A percentile compares a stretch with the other conserved stretches of the same genome.
Conservation (phyloP, 1,140 invertebrate species). For the Tyrophagus putrescentiae region DNA sequence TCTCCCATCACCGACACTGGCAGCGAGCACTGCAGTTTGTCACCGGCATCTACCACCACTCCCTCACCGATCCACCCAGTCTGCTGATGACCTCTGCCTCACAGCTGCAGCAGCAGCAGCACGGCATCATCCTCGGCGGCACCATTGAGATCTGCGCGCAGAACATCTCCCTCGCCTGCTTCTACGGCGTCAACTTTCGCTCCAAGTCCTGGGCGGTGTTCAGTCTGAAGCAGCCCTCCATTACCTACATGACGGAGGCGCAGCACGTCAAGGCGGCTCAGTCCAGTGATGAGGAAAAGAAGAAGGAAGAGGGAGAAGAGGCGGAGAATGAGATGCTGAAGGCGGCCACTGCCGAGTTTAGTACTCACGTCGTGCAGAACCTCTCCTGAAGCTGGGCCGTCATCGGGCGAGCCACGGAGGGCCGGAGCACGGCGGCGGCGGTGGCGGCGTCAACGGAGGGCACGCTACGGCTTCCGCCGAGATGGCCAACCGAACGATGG, state of each 20-base stretch:
- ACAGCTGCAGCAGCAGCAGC: conserved; percentile 44
- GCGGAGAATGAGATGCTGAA: conserved; percentile 28
- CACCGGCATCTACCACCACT: conserved; percentile 55
- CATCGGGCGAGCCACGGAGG: too few relatives aligned
- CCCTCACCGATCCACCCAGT: conserved; percentile 50
- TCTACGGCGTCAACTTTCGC: conserved; percentile 93
- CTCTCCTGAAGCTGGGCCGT: conserved; percentile 71
- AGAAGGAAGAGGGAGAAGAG: too few relatives aligned
- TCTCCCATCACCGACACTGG: conserved; percentile 78
- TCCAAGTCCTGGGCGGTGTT: conserved; percentile 93
- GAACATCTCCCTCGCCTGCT: conserved; percentile 79
- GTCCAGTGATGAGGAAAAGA: too few relatives aligned
- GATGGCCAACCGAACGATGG: conserved; percentile 34
- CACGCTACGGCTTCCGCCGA: background rate
- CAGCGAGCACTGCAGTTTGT: conserved; percentile 59
- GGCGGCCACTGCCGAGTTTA: conserved; percentile 35
- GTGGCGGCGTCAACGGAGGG: background rate
- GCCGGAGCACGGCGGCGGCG: too few relatives aligned
- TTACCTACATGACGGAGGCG: conserved; percentile 86
- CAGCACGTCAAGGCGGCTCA: conserved; percentile 51
- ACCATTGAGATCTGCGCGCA: conserved; percentile 81
- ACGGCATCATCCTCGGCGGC: conserved; percentile 74
- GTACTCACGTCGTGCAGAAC: conserved; percentile 40
- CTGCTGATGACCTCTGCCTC: too few relatives aligned
- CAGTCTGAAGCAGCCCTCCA: conserved; percentile 79